phyloP scores from a whole-genome alignment of 2,797 vertebrate species.

The Argyrosomus regius region DNA sequence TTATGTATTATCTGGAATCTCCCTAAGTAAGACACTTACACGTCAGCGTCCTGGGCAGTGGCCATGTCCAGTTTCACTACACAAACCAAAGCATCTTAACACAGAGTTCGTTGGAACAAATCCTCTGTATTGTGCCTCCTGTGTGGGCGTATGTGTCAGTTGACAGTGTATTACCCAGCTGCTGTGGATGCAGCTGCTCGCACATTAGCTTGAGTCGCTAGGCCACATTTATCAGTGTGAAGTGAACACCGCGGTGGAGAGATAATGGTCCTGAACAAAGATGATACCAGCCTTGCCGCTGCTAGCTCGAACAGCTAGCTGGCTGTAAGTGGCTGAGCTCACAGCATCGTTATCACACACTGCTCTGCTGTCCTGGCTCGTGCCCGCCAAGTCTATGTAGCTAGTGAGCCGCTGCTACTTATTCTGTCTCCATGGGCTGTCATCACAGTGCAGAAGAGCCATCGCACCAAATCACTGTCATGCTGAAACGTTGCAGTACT shows the following conservation, averaged over 20 bases:
- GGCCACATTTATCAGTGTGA: slow-evolving; percentile 71
- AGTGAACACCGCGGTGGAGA: slow-evolving; percentile 50
- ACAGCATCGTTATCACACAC: slow-evolving; percentile 58
- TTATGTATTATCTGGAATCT: not conserved
- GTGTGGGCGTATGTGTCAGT: slow-evolving; percentile 64
- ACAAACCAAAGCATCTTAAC: slow-evolving; percentile 55
- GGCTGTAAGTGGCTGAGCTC: slow-evolving; percentile 44
- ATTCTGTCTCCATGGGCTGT: slow-evolving; percentile 68
- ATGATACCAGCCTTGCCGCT: slow-evolving; percentile 54
- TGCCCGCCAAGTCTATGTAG: slow-evolving; percentile 56
- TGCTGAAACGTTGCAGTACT: slow-evolving; percentile 41
- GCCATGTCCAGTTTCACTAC: slow-evolving; percentile 38
- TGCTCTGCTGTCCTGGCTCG: slow-evolving; percentile 51
- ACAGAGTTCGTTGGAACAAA: slow-evolving; percentile 68
- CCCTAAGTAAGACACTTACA: slow-evolving; percentile 15
- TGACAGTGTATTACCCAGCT: slow-evolving; percentile 69
- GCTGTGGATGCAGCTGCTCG: slow-evolving; percentile 69
- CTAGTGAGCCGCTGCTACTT: slow-evolving; percentile 66
- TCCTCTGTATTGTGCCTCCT: slow-evolving; percentile 61
- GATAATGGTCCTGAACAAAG: slow-evolving; percentile 77
- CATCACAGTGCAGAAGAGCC: slow-evolving; percentile 63
- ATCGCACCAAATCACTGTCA: slow-evolving; percentile 71
- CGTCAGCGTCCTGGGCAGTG: slow-evolving; percentile 14
- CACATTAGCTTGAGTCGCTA: slow-evolving; percentile 64
- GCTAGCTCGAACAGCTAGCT: slow-evolving; percentile 57